Percentiles rank a stretch among this genome's conserved stretches.
Conservation (phyloP, 2,888 invertebrate species). For the Troides oblongomaculatus region DNA sequence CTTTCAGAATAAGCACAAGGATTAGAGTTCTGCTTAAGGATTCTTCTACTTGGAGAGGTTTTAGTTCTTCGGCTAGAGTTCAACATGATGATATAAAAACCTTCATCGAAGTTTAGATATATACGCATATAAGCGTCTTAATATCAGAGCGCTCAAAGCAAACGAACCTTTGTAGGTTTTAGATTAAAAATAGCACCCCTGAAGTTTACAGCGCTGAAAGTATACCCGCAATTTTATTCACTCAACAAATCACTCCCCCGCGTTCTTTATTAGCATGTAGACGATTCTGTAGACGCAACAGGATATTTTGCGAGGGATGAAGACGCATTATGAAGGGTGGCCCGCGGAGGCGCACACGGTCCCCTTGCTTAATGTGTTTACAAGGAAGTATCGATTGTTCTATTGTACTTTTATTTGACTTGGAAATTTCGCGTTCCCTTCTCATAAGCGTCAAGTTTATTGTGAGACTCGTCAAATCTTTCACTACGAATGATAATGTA, state of each 20-base stretch:
- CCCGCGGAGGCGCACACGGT: constrained; percentile 35
- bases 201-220: constrained; percentile 36
- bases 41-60: too few species aligned
- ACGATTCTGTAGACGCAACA: constrained; percentile 68
- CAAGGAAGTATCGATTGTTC: constrained; percentile 78
- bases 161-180: neutral
- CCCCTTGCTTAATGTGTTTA: constrained; percentile 77
- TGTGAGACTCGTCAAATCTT: constrained; percentile 47
- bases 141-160: neutral
- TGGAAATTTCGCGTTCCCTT: constrained; percentile 68
- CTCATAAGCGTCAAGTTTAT: constrained; percentile 49
- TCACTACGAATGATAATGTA: constrained; percentile 32
- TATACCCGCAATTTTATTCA: constrained; percentile 42
- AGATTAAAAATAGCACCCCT: neutral
- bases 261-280: constrained; percentile 73
- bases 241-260: constrained; percentile 67
- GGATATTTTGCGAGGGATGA: constrained; percentile 70
- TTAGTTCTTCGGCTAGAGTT: too few species aligned
- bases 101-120: too few species aligned
- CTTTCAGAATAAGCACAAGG: too few species aligned
- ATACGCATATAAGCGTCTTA: too few species aligned
- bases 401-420: constrained; percentile 77
- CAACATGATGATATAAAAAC: too few species aligned
- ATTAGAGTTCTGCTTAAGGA: too few species aligned
- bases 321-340: constrained; percentile 60